Percentiles rank a stretch among this genome's conserved stretches.
Conservation (phyloP, 1,140 invertebrate genomes). For the Drosophila tani region DNA sequence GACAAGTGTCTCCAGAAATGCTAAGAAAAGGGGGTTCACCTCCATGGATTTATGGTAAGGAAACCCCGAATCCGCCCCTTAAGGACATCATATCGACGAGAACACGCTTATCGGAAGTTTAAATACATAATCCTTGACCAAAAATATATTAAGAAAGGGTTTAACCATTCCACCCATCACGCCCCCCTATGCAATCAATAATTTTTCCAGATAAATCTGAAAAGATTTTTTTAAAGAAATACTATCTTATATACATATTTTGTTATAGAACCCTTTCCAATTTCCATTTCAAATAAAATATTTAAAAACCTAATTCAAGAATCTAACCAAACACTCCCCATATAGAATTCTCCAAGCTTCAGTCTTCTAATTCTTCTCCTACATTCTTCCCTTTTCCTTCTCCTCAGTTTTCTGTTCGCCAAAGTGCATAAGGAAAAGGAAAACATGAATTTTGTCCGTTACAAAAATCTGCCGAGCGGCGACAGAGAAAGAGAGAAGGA, state of each 20-base stretch:
- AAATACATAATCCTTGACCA: too few relatives aligned
- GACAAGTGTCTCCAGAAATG: slow-evolving; percentile 1
- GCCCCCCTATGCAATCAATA: neutral
- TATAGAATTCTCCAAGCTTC: neutral
- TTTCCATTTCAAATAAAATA: neutral
- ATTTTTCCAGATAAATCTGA: neutral
- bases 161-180: too few relatives aligned
- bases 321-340: neutral
- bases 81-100: neutral
- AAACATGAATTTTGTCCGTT: slow-evolving; percentile 74
- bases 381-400: slow-evolving; percentile 12
- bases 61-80: too few relatives aligned
- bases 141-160: too few relatives aligned
- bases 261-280: neutral
- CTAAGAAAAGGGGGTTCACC: neutral
- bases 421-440: slow-evolving; percentile 68
- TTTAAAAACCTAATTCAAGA: neutral
- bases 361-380: slow-evolving; percentile 9
- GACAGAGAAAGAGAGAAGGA: slow-evolving; percentile 34
- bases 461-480: slow-evolving; percentile 75
- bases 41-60: too few relatives aligned
- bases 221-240: too few relatives aligned
- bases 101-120: too few relatives aligned
- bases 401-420: slow-evolving; percentile 1
- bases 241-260: neutral